Base-by-base conservation (phyloP, 2,888 invertebrate species). In the Gryllus longicercus region DNA sequence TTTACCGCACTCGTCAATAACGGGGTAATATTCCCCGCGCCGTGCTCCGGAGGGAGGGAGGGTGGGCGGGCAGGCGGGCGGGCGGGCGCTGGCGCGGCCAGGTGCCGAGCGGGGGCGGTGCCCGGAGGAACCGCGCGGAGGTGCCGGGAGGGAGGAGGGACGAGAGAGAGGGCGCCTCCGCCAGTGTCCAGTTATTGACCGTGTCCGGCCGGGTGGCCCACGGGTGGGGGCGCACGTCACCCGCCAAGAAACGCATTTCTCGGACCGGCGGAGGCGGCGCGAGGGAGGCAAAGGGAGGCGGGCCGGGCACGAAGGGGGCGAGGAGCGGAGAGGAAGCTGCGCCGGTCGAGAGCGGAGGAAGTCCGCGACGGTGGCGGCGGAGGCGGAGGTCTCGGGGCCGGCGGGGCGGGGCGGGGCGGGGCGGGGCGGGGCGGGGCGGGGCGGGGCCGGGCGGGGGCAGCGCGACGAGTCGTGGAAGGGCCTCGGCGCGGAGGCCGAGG, bases 151-250 rank as follows among this genome's bases (percentile, higher is more conserved):
- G 38, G 38, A 5, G 38, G 38, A 8, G 38, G 80, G 74, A 78
- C 76, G 75, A 75, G 80, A 77, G 82, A 81, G 82, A 81, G 83
- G 83, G 82, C 83, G 83, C 81, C 84, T 83, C 74, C 76, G 78
- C 25, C 83, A 85, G 84, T 86, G 87, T 87, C 86, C 87, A 86
- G 86, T 86, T 87, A 87, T 87, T 87, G 87, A 87, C 86, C 87
- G 86, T 84, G 80, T 80, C 80, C 81, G 79, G 81, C 80, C 50
- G 81, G n/a, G 14, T 14, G 78, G 25, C 18, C 38, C 18, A n/a
- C 63, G 63, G n/a, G 63, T 14, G 16, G 63, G 63, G 63, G 63
- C 14, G 63, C 63, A 38, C 63, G 63, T 63, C 63, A 63, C 63
- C 63, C 63, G 63, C 63, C 63, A 63, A 63, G 63, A 63, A 63